Evolutionary conservation across 53 echinoderm and acorn worm genomes (phyloP), one percentile per base, ranked within the genome.

Genomic region (Stichopus horrens): DNA sequence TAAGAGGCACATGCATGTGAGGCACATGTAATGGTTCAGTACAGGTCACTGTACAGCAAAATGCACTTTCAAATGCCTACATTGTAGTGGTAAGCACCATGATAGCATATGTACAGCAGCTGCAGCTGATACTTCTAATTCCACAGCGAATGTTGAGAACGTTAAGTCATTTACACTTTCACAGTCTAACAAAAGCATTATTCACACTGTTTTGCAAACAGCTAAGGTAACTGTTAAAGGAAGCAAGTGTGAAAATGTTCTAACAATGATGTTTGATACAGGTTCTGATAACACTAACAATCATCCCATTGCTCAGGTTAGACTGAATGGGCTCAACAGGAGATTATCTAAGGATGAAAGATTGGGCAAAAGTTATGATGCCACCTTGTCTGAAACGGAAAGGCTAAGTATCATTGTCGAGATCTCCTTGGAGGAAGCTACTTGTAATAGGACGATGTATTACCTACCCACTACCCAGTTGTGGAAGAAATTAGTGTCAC

Each of bases 201-300:
- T 74, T 88, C 79, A 88, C 21, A 79, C 57, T 78, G 79, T 88
- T 23, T 19, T 87, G 57, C 88, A 76, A 73, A 88, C 88, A 23
- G 88, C 88, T 78, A 77, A 63, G 60, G 88, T 88, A 9, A 52
- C 6, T 37, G 37, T 88, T 78, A 78, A 79, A 78, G 88, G 88
- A 7, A 88, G 7, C 6, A 88, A 78, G 20, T 66, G 88, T 53
- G 57, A 52, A 5, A 11, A n/a, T 21, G 20, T 55, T 7, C 54
- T 57, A 0, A 75, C 74, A 21, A 8, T 87, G 53, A 59, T 88
- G 79, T 88, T 88, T 78, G 88, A 88, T 53, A 78, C 88, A 22
- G 88, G 88, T 7, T 87, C 88, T 7, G 88, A 87, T 18, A 87
- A 66, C 9, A 87, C 88, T 2, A 37, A 37, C 37, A 37, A 37